Conservation (phyloP, 1,140 invertebrate genomes). For the Mercenaria mercenaria region DNA sequence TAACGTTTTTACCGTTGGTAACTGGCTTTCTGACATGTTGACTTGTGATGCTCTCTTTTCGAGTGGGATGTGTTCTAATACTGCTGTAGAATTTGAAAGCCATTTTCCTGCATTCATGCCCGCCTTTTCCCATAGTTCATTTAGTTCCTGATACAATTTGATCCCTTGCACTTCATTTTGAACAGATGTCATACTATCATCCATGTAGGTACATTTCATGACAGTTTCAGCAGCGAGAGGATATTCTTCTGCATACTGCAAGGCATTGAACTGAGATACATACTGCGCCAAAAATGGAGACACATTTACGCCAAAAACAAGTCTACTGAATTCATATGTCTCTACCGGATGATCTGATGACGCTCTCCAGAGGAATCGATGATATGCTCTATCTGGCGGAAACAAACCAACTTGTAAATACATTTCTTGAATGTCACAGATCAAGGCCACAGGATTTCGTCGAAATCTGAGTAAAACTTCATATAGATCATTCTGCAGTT, state of each 20-base stretch:
- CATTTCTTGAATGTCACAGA: slow-evolving; percentile 67
- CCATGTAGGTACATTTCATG: slow-evolving; percentile 64
- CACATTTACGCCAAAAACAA: slow-evolving; percentile 60
- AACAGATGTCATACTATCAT: slow-evolving; percentile 64
- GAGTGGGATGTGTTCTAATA: slow-evolving; percentile 43
- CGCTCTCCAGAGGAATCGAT: slow-evolving; percentile 54
- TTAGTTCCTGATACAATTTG: slow-evolving; percentile 41
- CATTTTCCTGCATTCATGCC: slow-evolving; percentile 65
- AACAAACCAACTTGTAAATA: slow-evolving; percentile 37
- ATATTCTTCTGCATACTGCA: neutral
- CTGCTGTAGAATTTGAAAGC: slow-evolving; percentile 59
- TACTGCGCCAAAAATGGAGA: slow-evolving; percentile 61
- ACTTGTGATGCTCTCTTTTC: slow-evolving; percentile 49
- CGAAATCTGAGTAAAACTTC: slow-evolving; percentile 74
- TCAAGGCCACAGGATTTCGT: slow-evolving; percentile 63
- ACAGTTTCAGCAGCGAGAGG: slow-evolving; percentile 57
- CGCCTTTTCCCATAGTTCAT: slow-evolving; percentile 53
- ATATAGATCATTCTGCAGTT: slow-evolving; percentile 81
- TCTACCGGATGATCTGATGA: neutral
- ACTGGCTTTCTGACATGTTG: slow-evolving; percentile 27
- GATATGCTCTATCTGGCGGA: slow-evolving; percentile 5
- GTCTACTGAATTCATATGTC: slow-evolving; percentile 47
- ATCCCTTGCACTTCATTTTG: slow-evolving; percentile 37
- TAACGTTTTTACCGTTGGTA: slow-evolving; percentile 66
- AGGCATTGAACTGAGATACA: slow-evolving; percentile 37